Evolutionary conservation across 2,888 invertebrate species (phyloP), one percentile per base, ranked within the genome.

Genomic region (Zaprionus lineosus): DNA sequence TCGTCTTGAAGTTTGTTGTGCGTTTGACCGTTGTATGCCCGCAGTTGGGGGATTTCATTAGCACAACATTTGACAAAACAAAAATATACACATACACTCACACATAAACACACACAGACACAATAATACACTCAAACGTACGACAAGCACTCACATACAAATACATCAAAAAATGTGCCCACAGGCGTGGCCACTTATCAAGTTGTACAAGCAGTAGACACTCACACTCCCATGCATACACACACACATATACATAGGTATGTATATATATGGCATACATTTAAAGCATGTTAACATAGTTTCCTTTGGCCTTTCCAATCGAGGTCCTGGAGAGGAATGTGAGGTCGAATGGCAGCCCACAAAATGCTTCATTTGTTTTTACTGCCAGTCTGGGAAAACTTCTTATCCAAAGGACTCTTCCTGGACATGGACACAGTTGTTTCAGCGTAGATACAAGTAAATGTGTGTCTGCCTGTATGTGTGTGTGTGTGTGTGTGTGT

Each of bases 361-460:
- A 75, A 63, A 83, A 75, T 67, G 79, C 65, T 78, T 85, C 83
- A 85, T 79, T 85, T 85, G 79, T 62, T 85, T 84, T 84, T 60
- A 81, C 82, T 68, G 74, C 50, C 74, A 37, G 61, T 43, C 47
- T 66, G 73, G 67, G 67, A 59, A 59, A 68, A 53, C 48, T 59
- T 46, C 16, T 9, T 39, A n/a, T 6, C 33, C 36, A 14, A 46
- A 18, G 40, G 37, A 28, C 34, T 47, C 18, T 14, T 9, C n/a
- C 9, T 14, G 7, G 15, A 24, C 33, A 14, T 29, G 7, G 6
- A 28, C 33, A 16, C 8, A 21, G 5, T 11, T 11, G 26, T 31
- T 24, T n/a, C n/a, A n/a, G n/a, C n/a, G n/a, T n/a, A n/a, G n/a
- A n/a, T n/a, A n/a, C n/a, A n/a, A n/a, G n/a, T n/a, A n/a, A n/a